Base-by-base conservation (phyloP, 2,888 invertebrate species). In the Acleris holmiana region DNA sequence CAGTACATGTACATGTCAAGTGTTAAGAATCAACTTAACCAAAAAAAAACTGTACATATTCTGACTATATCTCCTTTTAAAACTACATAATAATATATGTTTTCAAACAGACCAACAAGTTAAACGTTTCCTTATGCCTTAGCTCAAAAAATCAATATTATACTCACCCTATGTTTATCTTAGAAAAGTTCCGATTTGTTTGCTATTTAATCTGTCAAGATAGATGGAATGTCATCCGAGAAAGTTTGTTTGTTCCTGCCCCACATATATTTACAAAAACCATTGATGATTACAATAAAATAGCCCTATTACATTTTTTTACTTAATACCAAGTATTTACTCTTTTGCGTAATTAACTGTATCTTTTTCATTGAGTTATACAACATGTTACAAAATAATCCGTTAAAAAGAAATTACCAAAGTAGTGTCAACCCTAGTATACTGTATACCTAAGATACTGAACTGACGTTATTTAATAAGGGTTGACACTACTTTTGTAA, bases 171-270 rank as follows among this genome's bases (percentile, higher is more conserved):
- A 35, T 10, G 35, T 51, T 18, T 51, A 19, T 29, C n/a, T 51
- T 10, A 29, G 18, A 29, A 51, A 51, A 51, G 35, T 51, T 18
- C 35, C 51, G 18, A 17, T 51, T 51, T 51, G 51, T 51, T 35
- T 51, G 51, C 51, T 44, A 44, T 44, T 44, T 44, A n/a, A 10
- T 19, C 50, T 4, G 35, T 13, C 17, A 29, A 51, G n/a, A 35
- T 18, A 51, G 51, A 35, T 35, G 35, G 35, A 51, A 51, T 51
- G 77, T 82, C 81, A 83, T 82, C 82, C 73, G 72, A 76, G 75
- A 79, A 78, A 82, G 79, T 82, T 80, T 80, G 76, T 82, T 81
- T 80, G 79, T 77, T 69, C 73, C 68, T 67, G 1, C 51, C 51
- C 51, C 35, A 50, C n/a, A 47, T 47, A 47, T 57, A 47, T 18